These are phyloP conservation scores for Andrena cerasifolii DNA, from an alignment of 1,140 invertebrate species.

Conservation along the genomic window DNA sequence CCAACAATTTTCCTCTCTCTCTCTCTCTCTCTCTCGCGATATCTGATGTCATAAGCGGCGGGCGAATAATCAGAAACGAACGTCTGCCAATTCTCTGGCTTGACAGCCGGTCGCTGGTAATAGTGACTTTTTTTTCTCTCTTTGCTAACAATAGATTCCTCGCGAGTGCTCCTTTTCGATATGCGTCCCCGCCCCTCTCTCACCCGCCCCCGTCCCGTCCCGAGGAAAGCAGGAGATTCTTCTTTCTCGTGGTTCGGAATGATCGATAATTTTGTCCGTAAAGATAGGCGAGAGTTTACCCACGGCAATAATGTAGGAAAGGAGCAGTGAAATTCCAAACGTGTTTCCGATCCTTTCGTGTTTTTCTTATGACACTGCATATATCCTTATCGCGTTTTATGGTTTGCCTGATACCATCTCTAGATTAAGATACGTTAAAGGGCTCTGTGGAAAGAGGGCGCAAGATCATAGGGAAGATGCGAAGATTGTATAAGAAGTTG, in stretches of 20 bases:
- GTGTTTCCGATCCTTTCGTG: background rate
- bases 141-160: background rate
- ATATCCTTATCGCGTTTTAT: constrained; percentile 37
- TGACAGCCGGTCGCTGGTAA: too few relatives aligned
- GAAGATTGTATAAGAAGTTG: constrained; percentile 56
- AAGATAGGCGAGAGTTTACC: too few relatives aligned
- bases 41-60: background rate
- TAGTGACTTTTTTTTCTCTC: too few relatives aligned
- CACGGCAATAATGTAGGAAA: background rate
- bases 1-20: too few relatives aligned
- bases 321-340: background rate
- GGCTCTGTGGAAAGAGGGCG: constrained; percentile 52
- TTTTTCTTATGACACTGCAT: background rate
- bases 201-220: too few relatives aligned
- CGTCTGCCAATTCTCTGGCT: background rate
- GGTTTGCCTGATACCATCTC: constrained; percentile 21
- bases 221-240: background rate
- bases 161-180: background rate
- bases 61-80: background rate
- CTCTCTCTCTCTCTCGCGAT: background rate
- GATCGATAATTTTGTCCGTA: too few relatives aligned
- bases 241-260: too few relatives aligned
- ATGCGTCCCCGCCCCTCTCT: too few relatives aligned
- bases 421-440: constrained; percentile 45
- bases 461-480: constrained; percentile 51